phyloP scores from a whole-genome alignment of 2,888 invertebrate genomes.

The Oxycera nigricornis region DNA sequence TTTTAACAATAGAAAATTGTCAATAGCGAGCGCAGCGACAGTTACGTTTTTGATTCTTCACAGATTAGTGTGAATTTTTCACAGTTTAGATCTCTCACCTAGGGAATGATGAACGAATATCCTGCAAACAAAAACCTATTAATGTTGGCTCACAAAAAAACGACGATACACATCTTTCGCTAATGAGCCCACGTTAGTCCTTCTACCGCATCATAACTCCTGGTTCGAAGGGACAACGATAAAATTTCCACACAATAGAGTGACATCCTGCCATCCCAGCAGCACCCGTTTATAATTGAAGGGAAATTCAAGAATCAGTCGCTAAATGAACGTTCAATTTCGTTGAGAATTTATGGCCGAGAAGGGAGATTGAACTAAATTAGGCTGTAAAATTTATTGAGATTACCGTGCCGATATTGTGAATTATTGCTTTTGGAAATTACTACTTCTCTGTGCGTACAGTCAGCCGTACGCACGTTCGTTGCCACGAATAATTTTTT shows the following conservation, averaged over 20 bases:
- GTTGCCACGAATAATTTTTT: neutral
- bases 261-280: neutral
- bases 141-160: neutral
- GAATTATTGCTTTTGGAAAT: constrained; percentile 22
- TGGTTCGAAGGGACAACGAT: neutral
- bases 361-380: constrained; percentile 33
- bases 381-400: constrained; percentile 40
- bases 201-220: neutral
- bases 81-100: neutral
- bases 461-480: neutral
- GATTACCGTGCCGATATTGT: constrained; percentile 31
- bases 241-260: neutral
- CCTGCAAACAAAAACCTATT: neutral
- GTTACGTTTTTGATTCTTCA: neutral
- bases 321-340: constrained; percentile 33
- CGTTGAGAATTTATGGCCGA: constrained; percentile 29
- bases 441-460: neutral
- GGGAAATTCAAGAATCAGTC: constrained; percentile 12
- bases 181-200: neutral
- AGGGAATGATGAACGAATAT: neutral
- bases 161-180: neutral
- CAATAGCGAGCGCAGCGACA: neutral
- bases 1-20: constrained; percentile 19
- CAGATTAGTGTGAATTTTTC: constrained; percentile 31
- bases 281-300: constrained; percentile 28